Base-by-base conservation (phyloP, 2,888 invertebrate species). In the Augiades crinisus region DNA sequence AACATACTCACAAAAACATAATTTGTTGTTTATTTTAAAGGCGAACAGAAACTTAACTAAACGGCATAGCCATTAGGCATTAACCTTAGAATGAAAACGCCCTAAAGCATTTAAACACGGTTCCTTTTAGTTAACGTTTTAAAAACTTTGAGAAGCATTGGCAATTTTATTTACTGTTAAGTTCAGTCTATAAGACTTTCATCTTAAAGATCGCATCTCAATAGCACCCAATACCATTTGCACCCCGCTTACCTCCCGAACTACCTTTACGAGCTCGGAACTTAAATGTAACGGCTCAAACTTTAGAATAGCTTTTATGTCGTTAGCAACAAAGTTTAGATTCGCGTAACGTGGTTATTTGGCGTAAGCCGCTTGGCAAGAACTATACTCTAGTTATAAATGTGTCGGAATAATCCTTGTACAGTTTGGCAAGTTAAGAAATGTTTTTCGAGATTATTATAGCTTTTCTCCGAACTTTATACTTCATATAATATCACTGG, bases 191-290 rank as follows among this genome's bases (percentile, higher is more conserved):
- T 17, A 41, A 49, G 16, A 33, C 43, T 43, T 41, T 34, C 47
- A 49, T 49, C 41, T 27, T 14, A 8, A 41, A 41, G 50, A 43
- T 43, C 36, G 43, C 50, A 50, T 50, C 50, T 50, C 30, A 24
- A 33, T 41, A 43, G 19, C 22, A 22, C 16, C 36, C 50, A 50
- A 50, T 50, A 43, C 50, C 50, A 50, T 50, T 43, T 43, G 34
- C 49, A 50, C 50, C 43, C 8, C 36, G 17, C 50, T 50, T 43
- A 43, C 41, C 49, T 31, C 31, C 14, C 37, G 14, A 47, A 31
- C 47, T 36, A 34, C 34, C 41, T 43, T 50, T 36, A 50, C 36
- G 24, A 43, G 34, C 6, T 10, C 19, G 3, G 8, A 40, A 50
- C 49, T 41, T 17, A 41, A 40, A 24, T 31, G 31, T 10, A 36